Conservation (phyloP, 2,888 invertebrate species). For the Aricia artaxerxes region DNA sequence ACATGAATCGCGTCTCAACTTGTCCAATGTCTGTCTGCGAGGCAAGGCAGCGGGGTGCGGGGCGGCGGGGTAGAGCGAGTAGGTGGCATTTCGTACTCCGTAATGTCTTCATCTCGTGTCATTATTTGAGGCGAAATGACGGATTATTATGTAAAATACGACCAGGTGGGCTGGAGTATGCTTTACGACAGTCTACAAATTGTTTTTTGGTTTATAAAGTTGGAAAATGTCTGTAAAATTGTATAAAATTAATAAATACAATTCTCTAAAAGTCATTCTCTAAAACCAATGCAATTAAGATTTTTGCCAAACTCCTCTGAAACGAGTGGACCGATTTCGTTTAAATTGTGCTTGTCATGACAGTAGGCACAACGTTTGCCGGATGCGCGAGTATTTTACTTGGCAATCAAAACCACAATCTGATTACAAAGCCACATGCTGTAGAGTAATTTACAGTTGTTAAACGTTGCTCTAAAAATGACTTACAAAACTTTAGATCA, state of each 20-base stretch:
- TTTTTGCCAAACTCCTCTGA: too few relatives aligned
- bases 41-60: neutral
- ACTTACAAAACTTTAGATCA: neutral
- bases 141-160: slow-evolving; percentile 55
- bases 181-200: slow-evolving; percentile 40
- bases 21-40: neutral
- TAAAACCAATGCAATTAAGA: too few relatives aligned
- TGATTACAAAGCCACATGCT: too few relatives aligned
- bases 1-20: too few relatives aligned
- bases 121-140: slow-evolving; percentile 55
- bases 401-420: too few relatives aligned
- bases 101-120: slow-evolving; percentile 55
- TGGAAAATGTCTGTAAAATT: too few relatives aligned
- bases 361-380: too few relatives aligned
- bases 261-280: too few relatives aligned
- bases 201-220: neutral
- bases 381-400: too few relatives aligned
- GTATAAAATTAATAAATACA: too few relatives aligned
- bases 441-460: neutral
- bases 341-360: too few relatives aligned
- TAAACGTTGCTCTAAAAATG: neutral
- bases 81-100: slow-evolving; percentile 33
- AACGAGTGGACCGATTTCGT: too few relatives aligned
- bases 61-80: neutral
- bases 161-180: slow-evolving; percentile 44